Evolutionary conservation across 2,113 vertebrate species (phyloP).

Genomic region (human): DNA sequence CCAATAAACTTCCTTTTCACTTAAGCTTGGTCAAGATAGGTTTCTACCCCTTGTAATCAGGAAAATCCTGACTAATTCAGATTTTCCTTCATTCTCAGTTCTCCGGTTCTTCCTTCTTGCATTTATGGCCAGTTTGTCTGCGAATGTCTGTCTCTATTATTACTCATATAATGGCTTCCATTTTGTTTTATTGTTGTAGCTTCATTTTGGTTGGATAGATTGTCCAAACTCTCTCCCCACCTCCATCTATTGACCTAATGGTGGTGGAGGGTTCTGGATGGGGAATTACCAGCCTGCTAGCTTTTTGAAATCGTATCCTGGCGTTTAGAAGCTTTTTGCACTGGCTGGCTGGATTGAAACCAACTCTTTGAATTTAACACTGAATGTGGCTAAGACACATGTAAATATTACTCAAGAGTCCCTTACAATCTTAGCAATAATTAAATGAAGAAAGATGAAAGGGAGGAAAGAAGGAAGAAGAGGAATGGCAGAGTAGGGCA

Average conservation of each 20-base stretch:
- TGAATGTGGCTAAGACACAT: not conserved
- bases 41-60: not conserved
- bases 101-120: not conserved
- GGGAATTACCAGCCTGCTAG: not conserved
- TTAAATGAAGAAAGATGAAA: not conserved
- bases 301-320: not conserved
- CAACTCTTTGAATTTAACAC: not conserved
- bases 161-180: not conserved
- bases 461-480: not conserved
- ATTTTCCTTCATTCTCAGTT: not conserved
- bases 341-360: not conserved
- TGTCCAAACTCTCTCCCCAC: no score
- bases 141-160: not conserved
- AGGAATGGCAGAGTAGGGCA: accelerated
- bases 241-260: not conserved
- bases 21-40: not conserved
- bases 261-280: not conserved
- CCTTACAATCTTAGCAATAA: not conserved
- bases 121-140: not conserved
- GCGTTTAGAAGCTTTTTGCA: not conserved
- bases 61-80: not conserved
- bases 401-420: not conserved
- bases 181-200: not conserved
- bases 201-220: not conserved
- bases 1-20: not conserved